Evolutionary conservation across 2,113 vertebrate genomes (phyloP), one percentile per base, ranked within the genome.

Genomic region (Heterotis niloticus): DNA sequence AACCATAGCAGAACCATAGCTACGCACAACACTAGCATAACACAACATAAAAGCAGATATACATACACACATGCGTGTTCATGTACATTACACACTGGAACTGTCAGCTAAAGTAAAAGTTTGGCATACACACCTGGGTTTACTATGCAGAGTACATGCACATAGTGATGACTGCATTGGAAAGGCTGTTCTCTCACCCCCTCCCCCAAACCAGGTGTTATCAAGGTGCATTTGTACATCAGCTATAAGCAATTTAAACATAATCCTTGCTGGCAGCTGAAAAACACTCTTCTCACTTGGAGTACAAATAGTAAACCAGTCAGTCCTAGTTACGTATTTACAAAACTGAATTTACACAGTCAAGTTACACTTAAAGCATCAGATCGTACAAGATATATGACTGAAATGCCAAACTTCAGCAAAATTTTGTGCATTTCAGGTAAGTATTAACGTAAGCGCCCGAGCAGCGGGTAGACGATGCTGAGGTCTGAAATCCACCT

Each of bases 231-330:
- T 44, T 44, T 44, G 34, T 44, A 44, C 34, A 44, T 44, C 34
- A 7, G 7, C 34, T 44, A 44, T 44, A 44, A 7, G 3, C 34
- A 44, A 44, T 44, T 44, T 44, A 44, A 52, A 51, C 51, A 73
- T 56, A 52, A 73, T 57, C 52, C 69, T 71, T 71, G 17, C 34
- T 71, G 44, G 69, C 34, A 12, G 68, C 9, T 29, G 71, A 52
- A n/a, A 14, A 23, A 13, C 70, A 73, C 51, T 56, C 16, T 72
- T 73, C 26, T 34, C 71, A 73, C 51, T 73, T 24, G 52, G 70
- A 73, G 56, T 73, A 54, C 71, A 18, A 26, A 74, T 54, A 74
- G 52, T 16, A 24, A 74, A 24, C 54, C 23, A 74, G 57, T 57
- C 51, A 54, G 24, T 26, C 52, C 71, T 23, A 74, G 71, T 20